Base-by-base conservation (phyloP, 2,113 vertebrate species). In the Coptodon bakossiorum region DNA sequence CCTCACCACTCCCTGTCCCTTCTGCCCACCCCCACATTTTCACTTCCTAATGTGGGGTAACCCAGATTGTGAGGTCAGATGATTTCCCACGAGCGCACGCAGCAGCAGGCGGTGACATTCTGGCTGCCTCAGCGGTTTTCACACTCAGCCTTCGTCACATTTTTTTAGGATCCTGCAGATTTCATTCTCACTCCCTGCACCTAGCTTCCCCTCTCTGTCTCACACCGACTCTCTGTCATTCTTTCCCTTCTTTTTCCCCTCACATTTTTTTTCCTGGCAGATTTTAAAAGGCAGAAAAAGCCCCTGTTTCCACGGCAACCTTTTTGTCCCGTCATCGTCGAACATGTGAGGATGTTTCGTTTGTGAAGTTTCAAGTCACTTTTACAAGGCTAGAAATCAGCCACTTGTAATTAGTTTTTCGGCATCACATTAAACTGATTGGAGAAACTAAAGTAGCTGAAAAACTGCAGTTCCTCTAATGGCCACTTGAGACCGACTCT, bases 271-370 rank as follows among this genome's bases (percentile, higher is more conserved):
- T 45, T 17, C 40, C 68, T 40, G 36, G 63, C n/a, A 40, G 36
- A 68, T 68, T 68, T 68, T 71, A 71, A 22, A 40, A 22, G 12
- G 9, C 22, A 10, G 57, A 0, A 19, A 29, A 78, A 85, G 68
- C 2, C n/a, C 66, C 71, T 83, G 92, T 94, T 93, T 93, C 91
- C 85, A 93, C 93, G 85, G 82, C 53, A 63, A 93, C 91, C 80
- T 84, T 14, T 88, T 92, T 86, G 83, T 89, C 76, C 83, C 59
- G 88, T 86, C 48, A 17, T 89, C 14, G 9, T 40, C 45, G 80
- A 68, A 82, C 6, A 29, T 0, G n/a, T 38, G 83, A 5, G 36
- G 45, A 68, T 48, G 24, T 3, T 0, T 73, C 3, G 2, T 73
- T 73, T 73, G 68, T 27, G 40, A 17, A 73, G 68, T 73, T 73